Base-by-base conservation (phyloP, 1,140 invertebrate genomes). In the Idris sp. region DNA sequence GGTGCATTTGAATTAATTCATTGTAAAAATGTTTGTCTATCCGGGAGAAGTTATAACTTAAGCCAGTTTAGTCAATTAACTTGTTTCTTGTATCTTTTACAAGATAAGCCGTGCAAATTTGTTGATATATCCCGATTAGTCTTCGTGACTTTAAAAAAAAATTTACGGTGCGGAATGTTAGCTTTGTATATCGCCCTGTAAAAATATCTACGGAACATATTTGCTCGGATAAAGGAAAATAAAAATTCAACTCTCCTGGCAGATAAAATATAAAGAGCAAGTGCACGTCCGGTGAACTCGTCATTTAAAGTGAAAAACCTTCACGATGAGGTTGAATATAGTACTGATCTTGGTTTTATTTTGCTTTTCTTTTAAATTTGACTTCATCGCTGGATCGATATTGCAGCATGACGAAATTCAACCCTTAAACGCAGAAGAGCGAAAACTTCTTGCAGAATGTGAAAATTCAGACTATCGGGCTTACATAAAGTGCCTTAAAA, bases 101-200 rank as follows among this genome's bases (percentile, higher is more conserved):
- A n/a, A 73, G 85, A 87, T 87, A 87, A 87, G 78, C 62, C 79
- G 77, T 80, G 79, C 61, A 85, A 84, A 84, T 83, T 82, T 85
- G 75, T 79, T 77, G 56, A 62, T 80, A 56, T 73, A 69, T 62
- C 56, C 36, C 25, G 48, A 65, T 40, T 56, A 62, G 44, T 2
- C 19, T 8, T n/a, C n/a, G n/a, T n/a, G n/a, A n/a, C 26, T 54
- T 33, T 22, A 19, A 15, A n/a, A 49, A 79, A 78, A 80, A 79
- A 82, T 74, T 56, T 61, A 74, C 51, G 13, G 22, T 54, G 10
- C 73, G 54, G 75, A 81, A 81, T 84, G 81, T 84, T 83, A 74
- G 69, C 71, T 14, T 25, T 78, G 80, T 77, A 62, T 59, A 79
- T 77, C 40, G 78, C 40, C 16, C 44, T 36, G 35, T 48, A 61